Evolutionary conservation across 2,797 vertebrate genomes (phyloP).

Genomic region (Apogon hyalosoma): DNA sequence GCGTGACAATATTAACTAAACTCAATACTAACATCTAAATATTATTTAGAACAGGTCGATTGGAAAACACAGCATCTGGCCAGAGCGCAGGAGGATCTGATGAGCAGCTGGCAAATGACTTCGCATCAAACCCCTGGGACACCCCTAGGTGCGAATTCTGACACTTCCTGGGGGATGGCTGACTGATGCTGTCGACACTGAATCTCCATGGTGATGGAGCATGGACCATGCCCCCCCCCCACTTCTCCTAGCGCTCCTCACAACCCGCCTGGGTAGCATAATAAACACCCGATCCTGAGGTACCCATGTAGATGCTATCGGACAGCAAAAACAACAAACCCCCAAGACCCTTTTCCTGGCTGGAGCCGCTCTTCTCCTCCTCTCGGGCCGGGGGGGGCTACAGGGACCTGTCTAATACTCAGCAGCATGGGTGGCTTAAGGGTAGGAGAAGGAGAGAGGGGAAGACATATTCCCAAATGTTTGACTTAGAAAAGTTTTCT

Average conservation of each 20-base stretch:
- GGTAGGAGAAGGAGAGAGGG: conserved; percentile 29
- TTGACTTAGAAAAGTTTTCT: conserved; percentile 58
- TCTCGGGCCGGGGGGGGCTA: conserved; percentile 46
- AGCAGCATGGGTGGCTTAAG: conserved; percentile 70
- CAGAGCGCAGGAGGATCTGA: conserved; percentile 32
- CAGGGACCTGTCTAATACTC: conserved; percentile 61
- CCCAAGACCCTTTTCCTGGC: conserved; percentile 90
- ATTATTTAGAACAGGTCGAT: background rate
- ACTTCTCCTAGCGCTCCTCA: conserved; percentile 63
- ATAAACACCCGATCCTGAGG: conserved; percentile 83
- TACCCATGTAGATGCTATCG: conserved; percentile 87
- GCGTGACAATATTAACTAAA: background rate
- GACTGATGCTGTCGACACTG: conserved; percentile 87
- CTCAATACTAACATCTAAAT: background rate
- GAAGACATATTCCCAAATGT: conserved; percentile 49
- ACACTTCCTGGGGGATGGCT: conserved; percentile 87
- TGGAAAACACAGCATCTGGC: conserved; percentile 63
- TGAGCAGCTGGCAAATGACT: conserved; percentile 60
- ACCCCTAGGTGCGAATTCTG: conserved; percentile 84
- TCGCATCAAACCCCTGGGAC: conserved; percentile 81
- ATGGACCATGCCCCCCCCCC: conserved; percentile 41
- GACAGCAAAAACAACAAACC: conserved; percentile 91
- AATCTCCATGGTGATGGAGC: conserved; percentile 71
- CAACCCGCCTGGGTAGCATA: conserved; percentile 77
- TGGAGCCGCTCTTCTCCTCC: conserved; percentile 87